Conservation (phyloP, 2,797 vertebrate genomes). For the Arremon aurantiirostris region DNA sequence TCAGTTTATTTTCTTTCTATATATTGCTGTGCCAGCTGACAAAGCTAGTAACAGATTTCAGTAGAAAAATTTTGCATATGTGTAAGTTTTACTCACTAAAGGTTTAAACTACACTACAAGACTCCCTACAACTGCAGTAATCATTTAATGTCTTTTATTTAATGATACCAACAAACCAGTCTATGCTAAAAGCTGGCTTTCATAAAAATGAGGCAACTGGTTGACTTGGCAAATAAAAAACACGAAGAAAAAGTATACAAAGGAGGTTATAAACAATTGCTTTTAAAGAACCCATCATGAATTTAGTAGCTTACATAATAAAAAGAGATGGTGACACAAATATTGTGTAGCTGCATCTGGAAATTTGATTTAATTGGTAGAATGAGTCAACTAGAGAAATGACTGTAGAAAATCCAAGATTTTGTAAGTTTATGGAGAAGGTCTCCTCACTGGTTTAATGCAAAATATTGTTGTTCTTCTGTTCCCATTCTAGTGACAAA, state of each 20-base stretch:
- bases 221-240: conserved; percentile 1
- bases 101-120: neutral
- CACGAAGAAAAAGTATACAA: neutral
- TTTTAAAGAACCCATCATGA: neutral
- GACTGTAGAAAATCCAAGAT: neutral
- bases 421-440: neutral
- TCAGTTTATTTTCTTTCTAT: neutral
- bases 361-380: neutral
- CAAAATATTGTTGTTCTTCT: neutral
- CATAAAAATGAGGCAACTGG: conserved; percentile 21
- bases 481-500: neutral
- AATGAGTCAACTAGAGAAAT: neutral
- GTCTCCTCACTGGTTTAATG: neutral
- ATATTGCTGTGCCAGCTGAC: neutral
- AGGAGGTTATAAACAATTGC: neutral
- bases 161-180: neutral
- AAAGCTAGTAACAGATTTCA: conserved; percentile 12
- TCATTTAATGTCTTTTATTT: conserved; percentile 18
- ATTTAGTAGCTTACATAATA: neutral
- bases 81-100: neutral
- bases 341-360: neutral
- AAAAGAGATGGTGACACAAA: neutral
- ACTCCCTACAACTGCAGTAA: conserved; percentile 5
- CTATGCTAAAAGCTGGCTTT: conserved; percentile 12
- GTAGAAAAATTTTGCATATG: neutral